These are phyloP conservation scores for Rhea pennata DNA, from an alignment of 2,113 vertebrate species.

Conservation along the genomic window DNA sequence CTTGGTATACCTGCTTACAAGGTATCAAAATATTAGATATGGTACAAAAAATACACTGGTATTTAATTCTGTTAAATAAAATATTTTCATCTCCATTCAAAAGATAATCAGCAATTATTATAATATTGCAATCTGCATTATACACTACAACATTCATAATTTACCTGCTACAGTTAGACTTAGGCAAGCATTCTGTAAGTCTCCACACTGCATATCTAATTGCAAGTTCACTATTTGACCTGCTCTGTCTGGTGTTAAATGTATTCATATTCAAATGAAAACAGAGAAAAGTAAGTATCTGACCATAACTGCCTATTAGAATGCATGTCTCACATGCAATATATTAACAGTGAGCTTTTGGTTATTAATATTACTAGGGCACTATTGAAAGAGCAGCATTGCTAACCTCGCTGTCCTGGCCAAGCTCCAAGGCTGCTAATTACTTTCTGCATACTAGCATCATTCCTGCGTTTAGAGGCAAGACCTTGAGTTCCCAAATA, in stretches of 20 bases:
- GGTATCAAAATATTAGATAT: neutral
- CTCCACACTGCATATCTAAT: neutral
- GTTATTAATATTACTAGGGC: slow-evolving; percentile 44
- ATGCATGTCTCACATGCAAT: slow-evolving; percentile 8
- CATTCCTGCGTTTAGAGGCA: slow-evolving; percentile 17
- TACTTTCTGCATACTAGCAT: slow-evolving; percentile 23
- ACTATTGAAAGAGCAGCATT: neutral
- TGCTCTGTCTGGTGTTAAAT: neutral
- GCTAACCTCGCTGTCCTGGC: slow-evolving; percentile 31
- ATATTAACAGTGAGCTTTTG: neutral
- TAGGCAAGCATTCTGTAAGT: neutral
- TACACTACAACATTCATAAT: neutral
- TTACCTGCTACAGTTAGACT: slow-evolving; percentile 7
- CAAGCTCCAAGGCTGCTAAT: slow-evolving; percentile 45
- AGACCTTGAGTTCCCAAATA: slow-evolving; percentile 2
- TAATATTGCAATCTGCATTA: too few relatives aligned
- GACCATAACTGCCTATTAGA: neutral
- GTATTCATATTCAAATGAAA: slow-evolving; percentile 37
- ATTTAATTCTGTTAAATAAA: slow-evolving; percentile 24
- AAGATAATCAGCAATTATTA: too few relatives aligned
- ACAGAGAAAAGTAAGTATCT: neutral
- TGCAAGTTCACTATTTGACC: neutral
- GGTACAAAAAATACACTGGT: neutral
- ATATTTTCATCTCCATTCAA: slow-evolving; percentile 16
- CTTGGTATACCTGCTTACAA: neutral